Percentiles rank a stretch among this genome's conserved stretches.
phyloP scores from a whole-genome alignment of 2,888 invertebrate genomes.

The Coelogynopora nodosa region DNA sequence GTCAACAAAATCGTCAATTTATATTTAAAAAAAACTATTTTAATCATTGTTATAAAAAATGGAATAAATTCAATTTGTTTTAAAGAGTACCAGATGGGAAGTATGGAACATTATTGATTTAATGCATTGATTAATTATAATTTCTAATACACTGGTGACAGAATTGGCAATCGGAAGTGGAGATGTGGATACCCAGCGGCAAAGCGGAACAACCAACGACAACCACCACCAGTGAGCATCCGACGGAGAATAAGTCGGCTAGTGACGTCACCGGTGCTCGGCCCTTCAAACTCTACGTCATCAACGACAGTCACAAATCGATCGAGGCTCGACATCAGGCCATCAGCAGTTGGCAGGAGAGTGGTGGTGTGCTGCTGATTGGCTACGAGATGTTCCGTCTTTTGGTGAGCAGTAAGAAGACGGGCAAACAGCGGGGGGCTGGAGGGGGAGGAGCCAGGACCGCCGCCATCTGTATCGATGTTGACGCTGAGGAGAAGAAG shows the following conservation, averaged over 20 bases:
- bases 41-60: no score
- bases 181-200: conserved; percentile 96
- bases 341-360: conserved; percentile 72
- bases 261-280: neutral
- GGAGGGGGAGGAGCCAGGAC: neutral
- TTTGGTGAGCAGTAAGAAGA: conserved; percentile 66
- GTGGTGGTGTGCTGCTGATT: conserved; percentile 87
- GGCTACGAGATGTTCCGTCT: conserved; percentile 94
- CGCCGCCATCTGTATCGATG: conserved; percentile 55
- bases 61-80: no score
- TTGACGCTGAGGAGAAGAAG: conserved; percentile 63
- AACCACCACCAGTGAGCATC: no score
- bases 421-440: neutral
- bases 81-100: no score
- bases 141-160: no score
- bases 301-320: conserved; percentile 90
- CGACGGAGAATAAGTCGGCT: no score
- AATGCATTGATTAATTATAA: no score
- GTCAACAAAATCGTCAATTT: no score
- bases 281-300: conserved; percentile 75
- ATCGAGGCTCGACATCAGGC: conserved; percentile 59
- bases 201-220: neutral
- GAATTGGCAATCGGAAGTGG: conserved; percentile 94
- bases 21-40: no score
- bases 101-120: no score